Conservation (phyloP, 2,888 invertebrate genomes). For the Nineta flava region DNA sequence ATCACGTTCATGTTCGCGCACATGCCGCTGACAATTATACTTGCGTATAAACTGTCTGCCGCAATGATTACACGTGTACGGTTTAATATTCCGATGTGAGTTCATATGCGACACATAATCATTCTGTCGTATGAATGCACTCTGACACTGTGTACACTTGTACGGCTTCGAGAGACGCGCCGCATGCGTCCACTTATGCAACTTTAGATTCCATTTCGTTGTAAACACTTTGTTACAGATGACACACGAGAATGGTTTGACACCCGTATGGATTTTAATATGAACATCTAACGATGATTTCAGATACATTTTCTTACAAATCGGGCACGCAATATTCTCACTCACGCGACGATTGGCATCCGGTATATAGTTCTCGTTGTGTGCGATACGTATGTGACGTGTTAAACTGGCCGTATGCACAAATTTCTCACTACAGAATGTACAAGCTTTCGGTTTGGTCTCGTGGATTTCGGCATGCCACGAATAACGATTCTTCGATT, state of each 20-base stretch:
- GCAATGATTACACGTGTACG: conserved; percentile 80
- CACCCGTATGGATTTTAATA: conserved; percentile 60
- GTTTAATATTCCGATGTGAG: conserved; percentile 66
- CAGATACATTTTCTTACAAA: conserved; percentile 63
- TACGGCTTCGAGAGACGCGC: conserved; percentile 69
- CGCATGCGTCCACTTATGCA: conserved; percentile 80
- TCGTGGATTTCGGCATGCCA: conserved; percentile 83
- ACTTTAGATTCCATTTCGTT: conserved; percentile 79
- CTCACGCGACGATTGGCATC: conserved; percentile 33
- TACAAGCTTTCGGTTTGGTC: conserved; percentile 65
- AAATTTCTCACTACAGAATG: conserved; percentile 74
- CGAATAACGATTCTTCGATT: conserved; percentile 65
- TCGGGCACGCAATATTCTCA: conserved; percentile 61
- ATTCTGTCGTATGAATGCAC: conserved; percentile 66
- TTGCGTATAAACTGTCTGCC: conserved; percentile 79
- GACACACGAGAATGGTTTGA: conserved; percentile 61
- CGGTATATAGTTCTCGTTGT: conserved; percentile 59
- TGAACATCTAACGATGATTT: conserved; percentile 66
- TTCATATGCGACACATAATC: conserved; percentile 75
- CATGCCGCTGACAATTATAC: conserved; percentile 75
- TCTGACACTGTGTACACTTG: conserved; percentile 69
- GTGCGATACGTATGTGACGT: conserved; percentile 65
- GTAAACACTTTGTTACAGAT: conserved; percentile 76
- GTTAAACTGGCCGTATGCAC: conserved; percentile 70
- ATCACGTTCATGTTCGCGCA: conserved; percentile 66